These are phyloP conservation scores for Monopis laevigella DNA, from an alignment of 2,888 invertebrate genomes.

Conservation along the genomic window DNA sequence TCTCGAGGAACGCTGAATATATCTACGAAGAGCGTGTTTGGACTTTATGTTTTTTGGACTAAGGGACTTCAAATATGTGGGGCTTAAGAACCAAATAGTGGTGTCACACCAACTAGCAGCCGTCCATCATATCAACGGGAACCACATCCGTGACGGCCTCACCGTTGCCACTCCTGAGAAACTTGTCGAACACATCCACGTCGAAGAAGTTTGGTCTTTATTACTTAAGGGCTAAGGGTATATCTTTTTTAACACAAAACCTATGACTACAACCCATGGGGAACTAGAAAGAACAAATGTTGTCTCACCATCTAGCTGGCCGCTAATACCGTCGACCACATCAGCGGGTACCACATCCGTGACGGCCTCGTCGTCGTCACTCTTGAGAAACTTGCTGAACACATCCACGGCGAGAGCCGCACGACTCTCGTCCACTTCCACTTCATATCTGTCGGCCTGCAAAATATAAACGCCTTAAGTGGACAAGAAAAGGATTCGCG, in stretches of 20 bases:
- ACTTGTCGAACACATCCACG: conserved; percentile 65
- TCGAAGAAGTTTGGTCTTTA: too few species aligned
- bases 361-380: conserved; percentile 52
- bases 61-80: too few species aligned
- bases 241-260: too few species aligned
- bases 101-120: neutral
- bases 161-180: conserved; percentile 56
- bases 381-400: conserved; percentile 64
- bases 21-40: too few species aligned
- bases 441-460: conserved; percentile 84
- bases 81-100: too few species aligned
- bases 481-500: too few species aligned
- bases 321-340: conserved; percentile 39
- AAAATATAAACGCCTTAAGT: too few species aligned
- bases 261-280: too few species aligned
- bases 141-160: conserved; percentile 53
- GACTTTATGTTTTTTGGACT: too few species aligned
- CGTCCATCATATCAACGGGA: conserved; percentile 35
- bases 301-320: conserved; percentile 4
- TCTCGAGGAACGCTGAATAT: too few species aligned
- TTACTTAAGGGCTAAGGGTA: too few species aligned
- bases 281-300: too few species aligned
- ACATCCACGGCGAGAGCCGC: conserved; percentile 76
- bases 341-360: conserved; percentile 42
- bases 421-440: conserved; percentile 91